These are phyloP conservation scores for Terebella lapidaria DNA, from an alignment of 2,888 invertebrate genomes.

Conservation along the genomic window DNA sequence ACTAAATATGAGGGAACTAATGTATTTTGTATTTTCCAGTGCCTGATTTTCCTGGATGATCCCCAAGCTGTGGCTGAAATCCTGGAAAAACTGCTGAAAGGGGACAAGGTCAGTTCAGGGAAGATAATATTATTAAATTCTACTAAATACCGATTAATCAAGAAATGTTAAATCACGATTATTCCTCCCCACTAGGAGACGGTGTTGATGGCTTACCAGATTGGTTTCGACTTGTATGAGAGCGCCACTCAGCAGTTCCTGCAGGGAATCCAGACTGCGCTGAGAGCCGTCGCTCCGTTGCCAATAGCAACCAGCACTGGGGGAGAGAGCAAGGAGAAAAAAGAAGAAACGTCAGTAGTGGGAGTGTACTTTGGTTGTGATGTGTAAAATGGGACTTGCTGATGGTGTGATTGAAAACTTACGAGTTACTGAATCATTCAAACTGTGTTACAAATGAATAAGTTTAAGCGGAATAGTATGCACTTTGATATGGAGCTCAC, in stretches of 20 bases:
- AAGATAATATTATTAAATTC: too few relatives aligned
- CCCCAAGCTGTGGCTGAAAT: conserved; percentile 88
- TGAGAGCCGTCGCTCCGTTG: conserved; percentile 43
- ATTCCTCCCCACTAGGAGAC: conserved; percentile 58
- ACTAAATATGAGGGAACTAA: too few relatives aligned
- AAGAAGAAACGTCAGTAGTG: neutral
- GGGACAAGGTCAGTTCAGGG: conserved; percentile 12
- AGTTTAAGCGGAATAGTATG: too few relatives aligned
- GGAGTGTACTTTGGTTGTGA: too few relatives aligned
- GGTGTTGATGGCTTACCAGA: conserved; percentile 95
- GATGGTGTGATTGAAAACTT: too few relatives aligned
- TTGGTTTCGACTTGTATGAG: conserved; percentile 97
- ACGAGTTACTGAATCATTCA: too few relatives aligned
- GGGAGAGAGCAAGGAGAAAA: conserved; percentile 4
- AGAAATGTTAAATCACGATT: neutral
- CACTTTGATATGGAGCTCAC: too few relatives aligned
- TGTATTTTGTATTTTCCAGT: too few relatives aligned
- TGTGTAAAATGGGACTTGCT: too few relatives aligned
- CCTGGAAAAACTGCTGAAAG: conserved; percentile 73
- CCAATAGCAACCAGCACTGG: conserved; percentile 27
- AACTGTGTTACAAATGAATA: too few relatives aligned
- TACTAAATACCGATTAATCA: neutral
- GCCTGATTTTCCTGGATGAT: conserved; percentile 93
- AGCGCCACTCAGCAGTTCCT: conserved; percentile 97
- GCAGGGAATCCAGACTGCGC: conserved; percentile 55